phyloP scores from a whole-genome alignment of 2,797 vertebrate genomes.

The Sebastes steindachneri region DNA sequence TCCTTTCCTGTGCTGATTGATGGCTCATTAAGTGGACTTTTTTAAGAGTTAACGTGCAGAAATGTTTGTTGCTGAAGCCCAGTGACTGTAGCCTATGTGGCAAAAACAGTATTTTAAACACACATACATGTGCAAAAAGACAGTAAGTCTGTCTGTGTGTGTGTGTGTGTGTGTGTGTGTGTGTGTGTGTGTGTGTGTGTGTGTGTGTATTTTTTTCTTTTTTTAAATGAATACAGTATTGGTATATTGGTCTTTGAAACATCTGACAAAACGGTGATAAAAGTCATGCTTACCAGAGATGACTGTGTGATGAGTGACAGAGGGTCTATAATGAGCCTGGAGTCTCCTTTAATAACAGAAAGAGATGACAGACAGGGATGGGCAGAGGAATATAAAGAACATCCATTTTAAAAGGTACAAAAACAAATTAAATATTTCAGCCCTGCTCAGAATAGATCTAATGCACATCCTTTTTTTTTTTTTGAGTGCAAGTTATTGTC shows the following conservation, averaged over 20 bases:
- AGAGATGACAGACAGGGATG: neutral
- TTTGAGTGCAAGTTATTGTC: neutral
- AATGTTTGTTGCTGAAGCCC: neutral
- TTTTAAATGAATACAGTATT: neutral
- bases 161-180: neutral
- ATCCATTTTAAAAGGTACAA: neutral
- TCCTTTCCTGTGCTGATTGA: neutral
- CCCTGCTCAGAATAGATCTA: accelerated
- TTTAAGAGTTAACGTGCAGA: neutral
- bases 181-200: neutral
- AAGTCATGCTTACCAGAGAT: conserved; percentile 39
- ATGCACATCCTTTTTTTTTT: neutral
- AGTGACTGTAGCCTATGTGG: neutral
- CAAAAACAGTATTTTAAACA: neutral
- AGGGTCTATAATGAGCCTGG: conserved; percentile 54
- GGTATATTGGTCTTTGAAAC: neutral
- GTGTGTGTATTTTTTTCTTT: neutral
- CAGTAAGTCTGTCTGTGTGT: neutral
- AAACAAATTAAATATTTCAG: too few relatives aligned
- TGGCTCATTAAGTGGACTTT: neutral
- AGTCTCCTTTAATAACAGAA: conserved; percentile 50
- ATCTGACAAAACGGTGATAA: neutral
- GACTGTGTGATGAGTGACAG: conserved; percentile 9
- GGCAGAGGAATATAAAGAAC: neutral
- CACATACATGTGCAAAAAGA: neutral